These are phyloP conservation scores for Magallana nippona DNA, from an alignment of 2,888 invertebrate genomes.

Conservation along the genomic window DNA sequence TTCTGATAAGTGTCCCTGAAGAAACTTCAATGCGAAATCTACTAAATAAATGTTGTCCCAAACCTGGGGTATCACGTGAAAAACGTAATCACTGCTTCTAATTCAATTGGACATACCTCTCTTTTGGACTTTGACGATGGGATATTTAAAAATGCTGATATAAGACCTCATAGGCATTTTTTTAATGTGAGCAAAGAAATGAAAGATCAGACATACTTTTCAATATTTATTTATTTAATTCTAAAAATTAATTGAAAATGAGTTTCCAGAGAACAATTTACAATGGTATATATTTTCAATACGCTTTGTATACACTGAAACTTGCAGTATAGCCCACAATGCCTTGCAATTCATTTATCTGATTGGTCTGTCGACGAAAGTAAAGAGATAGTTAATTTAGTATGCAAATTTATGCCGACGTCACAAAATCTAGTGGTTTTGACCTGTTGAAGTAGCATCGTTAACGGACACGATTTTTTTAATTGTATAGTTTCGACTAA, in stretches of 20 bases:
- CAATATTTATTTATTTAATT: not conserved
- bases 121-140: not conserved
- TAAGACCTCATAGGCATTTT: not conserved
- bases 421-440: too few species aligned
- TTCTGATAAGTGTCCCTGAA: not conserved
- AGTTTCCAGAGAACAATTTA: not conserved
- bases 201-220: not conserved
- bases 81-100: not conserved
- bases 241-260: not conserved
- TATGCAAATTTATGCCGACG: too few species aligned
- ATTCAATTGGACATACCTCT: constrained; percentile 5
- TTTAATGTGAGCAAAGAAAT: constrained; percentile 13
- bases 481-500: too few species aligned
- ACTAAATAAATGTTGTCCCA: not conserved
- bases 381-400: too few species aligned
- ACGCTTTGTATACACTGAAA: too few species aligned
- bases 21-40: not conserved
- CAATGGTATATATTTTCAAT: not conserved
- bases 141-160: not conserved
- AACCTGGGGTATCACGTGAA: not conserved
- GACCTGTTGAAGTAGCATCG: too few species aligned
- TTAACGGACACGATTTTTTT: too few species aligned
- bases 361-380: too few species aligned
- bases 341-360: too few species aligned
- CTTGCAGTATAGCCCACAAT: too few species aligned